Conservation (phyloP, 2,113 vertebrate species). For the Grus americana region DNA sequence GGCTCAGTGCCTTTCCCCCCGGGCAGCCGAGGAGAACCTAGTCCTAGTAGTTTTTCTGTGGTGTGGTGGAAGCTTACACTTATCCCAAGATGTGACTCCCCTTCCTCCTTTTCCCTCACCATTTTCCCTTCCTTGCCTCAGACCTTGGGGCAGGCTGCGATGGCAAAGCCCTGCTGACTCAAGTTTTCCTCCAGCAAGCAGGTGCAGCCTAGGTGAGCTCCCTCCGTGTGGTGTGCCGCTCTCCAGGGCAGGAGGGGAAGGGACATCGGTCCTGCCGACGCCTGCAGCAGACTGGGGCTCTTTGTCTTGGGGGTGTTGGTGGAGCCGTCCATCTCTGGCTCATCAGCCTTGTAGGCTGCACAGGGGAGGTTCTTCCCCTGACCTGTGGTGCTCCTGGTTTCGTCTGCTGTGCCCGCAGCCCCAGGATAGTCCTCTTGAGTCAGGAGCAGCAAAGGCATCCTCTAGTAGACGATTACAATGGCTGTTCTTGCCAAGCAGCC, state of each 20-base stretch:
- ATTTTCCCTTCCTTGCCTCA: not conserved
- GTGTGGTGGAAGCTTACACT: conserved; percentile 21
- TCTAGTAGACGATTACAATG: not conserved
- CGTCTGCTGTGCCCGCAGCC: not conserved
- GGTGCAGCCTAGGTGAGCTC: not conserved
- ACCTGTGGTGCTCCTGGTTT: not conserved
- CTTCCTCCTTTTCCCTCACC: not conserved
- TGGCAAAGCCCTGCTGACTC: not conserved
- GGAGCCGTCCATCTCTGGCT: not conserved
- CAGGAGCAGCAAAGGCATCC: not conserved
- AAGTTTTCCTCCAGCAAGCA: not conserved
- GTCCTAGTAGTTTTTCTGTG: conserved; percentile 12
- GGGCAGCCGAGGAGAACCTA: not conserved
- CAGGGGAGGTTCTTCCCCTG: not conserved
- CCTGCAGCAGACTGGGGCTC: not conserved
- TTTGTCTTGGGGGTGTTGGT: no score
- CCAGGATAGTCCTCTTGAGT: not conserved
- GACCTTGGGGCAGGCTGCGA: not conserved
- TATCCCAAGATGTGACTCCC: not conserved
- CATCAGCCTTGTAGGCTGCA: not conserved
- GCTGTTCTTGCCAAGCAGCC: not conserved
- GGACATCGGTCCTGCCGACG: not conserved
- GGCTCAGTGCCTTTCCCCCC: conserved; percentile 35
- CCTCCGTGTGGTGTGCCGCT: not conserved
- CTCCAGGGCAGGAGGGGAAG: not conserved